Percentiles rank a stretch among this genome's conserved stretches.
Conservation (phyloP, 2,113 vertebrate genomes). For the Pitta sordida region DNA sequence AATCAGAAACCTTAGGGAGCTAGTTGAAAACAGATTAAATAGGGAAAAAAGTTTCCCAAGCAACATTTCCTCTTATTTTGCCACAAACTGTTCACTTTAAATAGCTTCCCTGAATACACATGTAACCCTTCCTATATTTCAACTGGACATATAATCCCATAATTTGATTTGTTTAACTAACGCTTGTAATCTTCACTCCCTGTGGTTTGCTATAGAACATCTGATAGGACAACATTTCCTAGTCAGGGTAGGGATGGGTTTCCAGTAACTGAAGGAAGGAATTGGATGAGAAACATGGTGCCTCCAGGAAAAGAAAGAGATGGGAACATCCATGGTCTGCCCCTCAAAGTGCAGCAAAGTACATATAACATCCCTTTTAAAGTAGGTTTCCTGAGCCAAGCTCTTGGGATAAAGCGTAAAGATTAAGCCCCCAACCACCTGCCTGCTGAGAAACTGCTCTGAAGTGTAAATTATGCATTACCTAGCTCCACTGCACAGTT, state of each 20-base stretch:
- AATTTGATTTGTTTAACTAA: neutral
- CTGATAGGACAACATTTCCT: neutral
- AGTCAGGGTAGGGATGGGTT: neutral
- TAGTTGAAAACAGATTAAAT: constrained; percentile 4
- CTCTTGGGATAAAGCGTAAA: neutral
- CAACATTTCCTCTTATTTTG: neutral
- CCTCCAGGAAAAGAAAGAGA: neutral
- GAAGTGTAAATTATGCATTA: neutral
- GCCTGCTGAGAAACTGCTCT: neutral
- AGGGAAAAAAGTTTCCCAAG: neutral
- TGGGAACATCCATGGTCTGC: neutral
- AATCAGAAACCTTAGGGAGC: neutral
- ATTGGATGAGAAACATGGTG: neutral
- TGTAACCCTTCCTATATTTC: neutral
- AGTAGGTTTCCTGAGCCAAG: neutral
- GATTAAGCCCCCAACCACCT: neutral
- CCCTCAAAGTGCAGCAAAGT: neutral
- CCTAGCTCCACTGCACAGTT: neutral
- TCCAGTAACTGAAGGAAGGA: neutral
- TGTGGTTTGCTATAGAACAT: neutral
- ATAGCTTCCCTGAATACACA: neutral
- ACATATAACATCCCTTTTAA: neutral
- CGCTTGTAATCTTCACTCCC: neutral
- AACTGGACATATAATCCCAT: neutral
- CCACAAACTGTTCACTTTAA: neutral